A percentile compares a stretch with the other conserved stretches of the same genome.
phyloP scores from a whole-genome alignment of 2,797 vertebrate genomes.

The Neosilurus hyrtlii region DNA sequence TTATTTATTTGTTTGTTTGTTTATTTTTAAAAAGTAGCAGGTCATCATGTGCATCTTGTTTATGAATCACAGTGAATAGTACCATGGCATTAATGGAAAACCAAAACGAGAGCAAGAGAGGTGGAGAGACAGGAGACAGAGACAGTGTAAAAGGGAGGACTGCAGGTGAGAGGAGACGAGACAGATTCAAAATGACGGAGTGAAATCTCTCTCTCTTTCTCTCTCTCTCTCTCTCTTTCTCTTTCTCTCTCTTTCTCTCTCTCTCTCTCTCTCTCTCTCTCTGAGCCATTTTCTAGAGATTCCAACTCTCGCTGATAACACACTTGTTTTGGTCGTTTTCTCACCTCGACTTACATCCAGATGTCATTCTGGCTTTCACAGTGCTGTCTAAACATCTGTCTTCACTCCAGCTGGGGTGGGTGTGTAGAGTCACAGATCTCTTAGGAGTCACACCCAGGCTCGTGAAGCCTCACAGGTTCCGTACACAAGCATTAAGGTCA shows the following conservation, averaged over 20 bases:
- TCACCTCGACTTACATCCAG: slow-evolving; percentile 29
- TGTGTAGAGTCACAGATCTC: slow-evolving; percentile 31
- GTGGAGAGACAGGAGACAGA: background rate
- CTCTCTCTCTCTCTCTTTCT: background rate
- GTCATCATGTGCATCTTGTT: slow-evolving; percentile 5
- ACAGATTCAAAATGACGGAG: slow-evolving; percentile 7
- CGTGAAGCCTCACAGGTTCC: background rate
- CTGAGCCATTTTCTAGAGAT: background rate
- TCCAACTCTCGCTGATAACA: slow-evolving; percentile 20
- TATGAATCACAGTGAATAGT: background rate
- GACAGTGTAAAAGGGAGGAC: slow-evolving; percentile 11
- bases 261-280: background rate
- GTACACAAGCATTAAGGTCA: background rate
- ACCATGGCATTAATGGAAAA: background rate
- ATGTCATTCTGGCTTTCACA: slow-evolving; percentile 47
- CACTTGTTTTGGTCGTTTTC: slow-evolving; percentile 15
- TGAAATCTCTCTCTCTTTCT: slow-evolving; percentile 15
- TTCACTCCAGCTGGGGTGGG: slow-evolving; percentile 19
- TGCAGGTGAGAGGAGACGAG: slow-evolving; percentile 30
- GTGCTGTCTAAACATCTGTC: slow-evolving; percentile 49
- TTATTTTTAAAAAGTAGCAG: background rate
- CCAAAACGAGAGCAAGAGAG: background rate
- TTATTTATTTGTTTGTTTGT: no score
- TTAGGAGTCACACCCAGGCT: slow-evolving; percentile 5
- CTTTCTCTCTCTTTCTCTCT: background rate